Percentiles rank a stretch among this genome's conserved stretches.
Evolutionary conservation across 2,888 invertebrate species (phyloP).

Genomic region (Elmis aenea): DNA sequence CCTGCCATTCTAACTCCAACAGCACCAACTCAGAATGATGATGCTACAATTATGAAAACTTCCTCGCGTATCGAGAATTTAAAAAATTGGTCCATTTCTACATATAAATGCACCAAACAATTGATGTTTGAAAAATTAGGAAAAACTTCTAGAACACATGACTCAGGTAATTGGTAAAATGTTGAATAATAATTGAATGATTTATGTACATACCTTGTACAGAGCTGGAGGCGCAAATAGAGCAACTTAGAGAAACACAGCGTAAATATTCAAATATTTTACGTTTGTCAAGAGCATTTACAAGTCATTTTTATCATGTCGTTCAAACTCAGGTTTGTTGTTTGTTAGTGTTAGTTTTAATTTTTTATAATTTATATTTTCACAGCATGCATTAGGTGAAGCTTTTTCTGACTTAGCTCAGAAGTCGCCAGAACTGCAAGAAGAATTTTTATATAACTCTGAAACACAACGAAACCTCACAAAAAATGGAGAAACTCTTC

Average conservation of each 20-base stretch:
- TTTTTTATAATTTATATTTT: constrained; percentile 15
- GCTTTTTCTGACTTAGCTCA: constrained; percentile 93
- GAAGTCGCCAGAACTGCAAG: constrained; percentile 92
- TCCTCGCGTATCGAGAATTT: constrained; percentile 86
- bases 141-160: constrained; percentile 85
- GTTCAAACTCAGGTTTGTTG: constrained; percentile 65
- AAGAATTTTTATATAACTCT: constrained; percentile 91
- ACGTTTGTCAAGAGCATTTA: constrained; percentile 77
- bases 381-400: constrained; percentile 82
- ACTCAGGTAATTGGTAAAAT: constrained; percentile 58
- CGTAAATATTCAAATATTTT: constrained; percentile 85
- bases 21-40: constrained; percentile 50
- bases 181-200: constrained; percentile 1
- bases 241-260: constrained; percentile 88
- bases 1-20: constrained; percentile 50
- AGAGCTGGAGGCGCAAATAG: constrained; percentile 93
- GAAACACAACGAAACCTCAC: constrained; percentile 91
- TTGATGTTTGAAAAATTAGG: constrained; percentile 94
- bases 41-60: constrained; percentile 59
- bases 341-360: not conserved
- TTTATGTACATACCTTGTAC: no score
- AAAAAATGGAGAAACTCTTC: constrained; percentile 88
- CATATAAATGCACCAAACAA: constrained; percentile 97
- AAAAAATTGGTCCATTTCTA: constrained; percentile 96
- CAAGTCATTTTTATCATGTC: constrained; percentile 83